Evolutionary conservation across 2,113 vertebrate genomes (phyloP), one percentile per base, ranked within the genome.

Genomic region (Mus pahari): DNA sequence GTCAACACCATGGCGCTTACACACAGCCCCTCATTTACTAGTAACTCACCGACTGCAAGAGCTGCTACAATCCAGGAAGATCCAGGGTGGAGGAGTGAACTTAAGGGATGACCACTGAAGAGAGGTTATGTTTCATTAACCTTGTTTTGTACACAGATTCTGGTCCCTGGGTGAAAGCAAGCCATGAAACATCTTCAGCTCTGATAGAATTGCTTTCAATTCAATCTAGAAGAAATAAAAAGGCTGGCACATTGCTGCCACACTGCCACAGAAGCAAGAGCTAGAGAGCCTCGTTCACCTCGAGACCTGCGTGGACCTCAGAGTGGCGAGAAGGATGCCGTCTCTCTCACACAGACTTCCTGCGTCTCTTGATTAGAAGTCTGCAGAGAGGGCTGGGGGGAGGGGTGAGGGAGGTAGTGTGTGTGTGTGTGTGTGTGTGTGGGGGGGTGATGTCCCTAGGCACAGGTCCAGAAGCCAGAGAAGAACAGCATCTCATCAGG

Each of bases 341-440:
- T n/a, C 24, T 66, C 4, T 74, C 81, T 74, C 26, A 4, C 36
- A 58, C 79, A 82, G 53, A 42, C 42, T n/a, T 71, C 36, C 36
- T 36, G 36, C 70, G n/a, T 71, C 36, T 71, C 70, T 20, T n/a
- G 36, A n/a, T 71, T n/a, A 1, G 2, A 19, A n/a, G 70, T 71
- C 33, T n/a, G 28, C 10, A 31, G 26, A 11, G 64, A 66, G 28
- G 12, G 64, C 8, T 66, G 62, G 62, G 62, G 26, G 3, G 12
- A 4, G 17, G 17, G 16, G 20, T 14, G 36, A 7, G 62, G 62
- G 24, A 64, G 24, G 24, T 64, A 24, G 10, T 64, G 9, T 0
- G 2, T 22, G 60, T 1, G 7, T 22, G 7, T 5, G 10, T 64
- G 9, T 0, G 2, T 22, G 60, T 1, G 7, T 22, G 7, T 5